Percentiles rank a stretch among this genome's conserved stretches.
Evolutionary conservation across 2,113 vertebrate genomes (phyloP).

Genomic region (Butorides virescens): DNA sequence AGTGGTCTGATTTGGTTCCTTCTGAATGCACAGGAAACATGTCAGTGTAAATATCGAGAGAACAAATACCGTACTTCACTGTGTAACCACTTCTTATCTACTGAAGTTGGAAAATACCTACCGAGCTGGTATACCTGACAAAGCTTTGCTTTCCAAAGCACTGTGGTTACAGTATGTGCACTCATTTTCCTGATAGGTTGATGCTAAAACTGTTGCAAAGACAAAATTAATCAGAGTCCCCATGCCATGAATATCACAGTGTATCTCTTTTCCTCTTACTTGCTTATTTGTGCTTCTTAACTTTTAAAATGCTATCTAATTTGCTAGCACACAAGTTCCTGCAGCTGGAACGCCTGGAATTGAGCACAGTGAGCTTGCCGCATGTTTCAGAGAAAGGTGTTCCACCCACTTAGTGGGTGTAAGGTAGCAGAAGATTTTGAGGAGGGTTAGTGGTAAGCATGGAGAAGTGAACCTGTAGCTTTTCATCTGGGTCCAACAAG

Average conservation of each 20-base stretch:
- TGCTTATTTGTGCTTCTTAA: neutral
- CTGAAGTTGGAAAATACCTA: neutral
- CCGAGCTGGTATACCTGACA: neutral
- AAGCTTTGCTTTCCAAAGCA: neutral
- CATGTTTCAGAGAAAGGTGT: neutral
- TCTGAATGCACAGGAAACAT: neutral
- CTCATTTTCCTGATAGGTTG: neutral
- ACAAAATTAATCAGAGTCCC: neutral
- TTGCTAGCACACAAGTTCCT: neutral
- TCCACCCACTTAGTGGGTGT: neutral
- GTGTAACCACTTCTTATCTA: neutral
- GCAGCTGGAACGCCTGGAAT: neutral
- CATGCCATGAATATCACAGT: neutral
- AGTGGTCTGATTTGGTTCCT: neutral
- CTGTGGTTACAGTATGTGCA: neutral
- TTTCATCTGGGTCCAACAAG: neutral
- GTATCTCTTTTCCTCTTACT: neutral
- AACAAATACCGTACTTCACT: neutral
- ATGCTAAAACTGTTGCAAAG: neutral
- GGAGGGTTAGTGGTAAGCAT: neutral
- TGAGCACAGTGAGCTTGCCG: accelerated
- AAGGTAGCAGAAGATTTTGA: neutral
- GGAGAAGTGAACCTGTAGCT: neutral
- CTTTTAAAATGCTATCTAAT: neutral
- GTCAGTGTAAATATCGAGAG: neutral